phyloP scores from a whole-genome alignment of 2,888 invertebrate species.

The Diogma glabrata region DNA sequence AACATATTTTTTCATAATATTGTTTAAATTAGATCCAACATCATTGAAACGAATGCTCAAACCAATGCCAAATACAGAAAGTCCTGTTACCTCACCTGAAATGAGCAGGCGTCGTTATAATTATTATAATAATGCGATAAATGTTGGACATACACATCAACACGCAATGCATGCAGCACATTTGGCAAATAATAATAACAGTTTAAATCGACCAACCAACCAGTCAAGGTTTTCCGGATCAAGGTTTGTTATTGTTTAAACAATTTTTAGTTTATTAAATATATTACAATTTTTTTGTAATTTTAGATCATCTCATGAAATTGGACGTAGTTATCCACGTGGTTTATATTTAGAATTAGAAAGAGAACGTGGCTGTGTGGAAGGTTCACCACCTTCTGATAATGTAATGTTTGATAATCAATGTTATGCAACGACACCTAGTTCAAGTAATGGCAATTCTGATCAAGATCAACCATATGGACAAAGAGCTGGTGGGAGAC shows the following conservation, averaged over 20 bases:
- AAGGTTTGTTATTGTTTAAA: conserved; percentile 35
- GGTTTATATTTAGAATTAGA: conserved; percentile 72
- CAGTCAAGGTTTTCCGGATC: conserved; percentile 53
- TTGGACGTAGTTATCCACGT: conserved; percentile 58
- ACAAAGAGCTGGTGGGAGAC: conserved; percentile 41
- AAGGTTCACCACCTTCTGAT: conserved; percentile 78
- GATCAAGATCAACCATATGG: conserved; percentile 68
- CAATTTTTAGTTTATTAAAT: neutral
- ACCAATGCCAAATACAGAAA: conserved; percentile 82
- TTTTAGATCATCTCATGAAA: conserved; percentile 55
- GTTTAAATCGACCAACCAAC: conserved; percentile 44
- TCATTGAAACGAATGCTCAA: conserved; percentile 90
- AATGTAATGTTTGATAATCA: conserved; percentile 91
- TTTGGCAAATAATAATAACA: conserved; percentile 46
- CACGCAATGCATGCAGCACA: conserved; percentile 39
- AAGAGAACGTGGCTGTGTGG: conserved; percentile 44
- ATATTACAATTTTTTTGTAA: neutral
- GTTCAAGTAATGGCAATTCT: conserved; percentile 85
- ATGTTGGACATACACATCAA: conserved; percentile 49
- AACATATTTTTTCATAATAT: too few species aligned
- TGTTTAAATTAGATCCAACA: conserved; percentile 54
- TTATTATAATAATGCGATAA: conserved; percentile 43
- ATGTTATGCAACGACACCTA: conserved; percentile 89
- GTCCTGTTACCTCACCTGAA: conserved; percentile 83
- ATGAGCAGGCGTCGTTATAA: conserved; percentile 73